Base-by-base conservation (phyloP, 2,888 invertebrate genomes). In the Leucoma salicis region DNA sequence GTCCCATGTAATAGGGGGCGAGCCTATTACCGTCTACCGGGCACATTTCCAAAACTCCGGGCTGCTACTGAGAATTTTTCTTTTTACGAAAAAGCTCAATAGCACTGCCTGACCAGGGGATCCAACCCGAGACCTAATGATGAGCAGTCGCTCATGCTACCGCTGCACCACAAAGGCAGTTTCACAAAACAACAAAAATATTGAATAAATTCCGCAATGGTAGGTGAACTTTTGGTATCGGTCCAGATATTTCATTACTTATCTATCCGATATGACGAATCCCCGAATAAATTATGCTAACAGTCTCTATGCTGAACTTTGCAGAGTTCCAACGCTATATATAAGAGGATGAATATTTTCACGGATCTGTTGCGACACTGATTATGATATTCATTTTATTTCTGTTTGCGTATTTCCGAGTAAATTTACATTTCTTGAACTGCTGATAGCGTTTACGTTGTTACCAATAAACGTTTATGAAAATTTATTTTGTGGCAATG, bases 281-380 rank as follows among this genome's bases (percentile, higher is more conserved):
- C 66, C 69, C 64, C 58, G 67, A 69, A 72, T 72, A 69, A 51
- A 66, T 69, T 68, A 71, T 47, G 45, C 43, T 43, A 40, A 36
- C 39, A 24, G 29, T 5, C 13, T 29, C 12, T 29, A 29, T 13
- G 29, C 14, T 5, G 14, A 29, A 29, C 29, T 29, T 29, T 29
- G 10, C 12, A 29, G 11, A 29, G 14, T 29, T 29, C 8, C n/a
- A 11, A n/a, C 11, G 27, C 11, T 27, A 11, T 27, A n/a, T 11
- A 11, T 11, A n/a, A n/a, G 27, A 4, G 2, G 11, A 27, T 27
- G 11, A 27, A 11, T 27, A 27, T 27, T 27, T 27, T n/a, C n/a
- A 27, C n/a, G 11, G 7, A 11, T 27, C 27, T 27, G 4, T 27
- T 11, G 4, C n/a, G 11, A 27, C 11, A 27, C 3, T 11, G n/a